These are phyloP conservation scores for Prochilodus magdalenae DNA, from an alignment of 2,113 vertebrate species.

Conservation along the genomic window DNA sequence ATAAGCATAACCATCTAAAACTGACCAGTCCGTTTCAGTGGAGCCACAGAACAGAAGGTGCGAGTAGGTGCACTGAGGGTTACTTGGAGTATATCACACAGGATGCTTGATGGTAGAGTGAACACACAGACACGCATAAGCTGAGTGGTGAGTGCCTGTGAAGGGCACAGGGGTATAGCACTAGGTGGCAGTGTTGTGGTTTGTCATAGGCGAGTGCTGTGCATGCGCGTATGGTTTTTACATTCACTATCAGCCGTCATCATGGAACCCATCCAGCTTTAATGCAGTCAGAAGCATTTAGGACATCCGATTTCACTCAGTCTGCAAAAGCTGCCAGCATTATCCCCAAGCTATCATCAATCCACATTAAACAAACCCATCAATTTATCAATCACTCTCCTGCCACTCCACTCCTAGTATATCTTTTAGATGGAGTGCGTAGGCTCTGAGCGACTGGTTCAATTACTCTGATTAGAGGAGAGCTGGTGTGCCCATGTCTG, in stretches of 20 bases:
- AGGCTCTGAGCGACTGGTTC: constrained; percentile 28
- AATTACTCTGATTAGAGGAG: constrained; percentile 29
- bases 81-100: constrained; percentile 36
- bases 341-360: constrained; percentile 37
- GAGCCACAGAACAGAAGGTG: constrained; percentile 13
- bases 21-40: background rate
- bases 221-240: constrained; percentile 11
- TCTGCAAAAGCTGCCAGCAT: constrained; percentile 54
- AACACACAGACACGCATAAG: background rate
- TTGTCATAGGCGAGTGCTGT: background rate
- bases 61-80: constrained; percentile 7
- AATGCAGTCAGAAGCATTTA: constrained; percentile 49
- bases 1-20: background rate
- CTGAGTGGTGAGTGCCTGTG: background rate
- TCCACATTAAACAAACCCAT: constrained; percentile 55
- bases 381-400: constrained; percentile 53
- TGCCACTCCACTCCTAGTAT: constrained; percentile 29
- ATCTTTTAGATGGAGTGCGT: constrained; percentile 40
- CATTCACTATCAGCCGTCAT: constrained; percentile 42
- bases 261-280: constrained; percentile 40
- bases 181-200: constrained; percentile 57
- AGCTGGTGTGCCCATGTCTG: constrained; percentile 10
- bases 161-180: constrained; percentile 11
- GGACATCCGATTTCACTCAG: constrained; percentile 56
- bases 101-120: constrained; percentile 7